These are phyloP conservation scores for Callimorpha dominula DNA, from an alignment of 2,888 invertebrate species.

Conservation along the genomic window DNA sequence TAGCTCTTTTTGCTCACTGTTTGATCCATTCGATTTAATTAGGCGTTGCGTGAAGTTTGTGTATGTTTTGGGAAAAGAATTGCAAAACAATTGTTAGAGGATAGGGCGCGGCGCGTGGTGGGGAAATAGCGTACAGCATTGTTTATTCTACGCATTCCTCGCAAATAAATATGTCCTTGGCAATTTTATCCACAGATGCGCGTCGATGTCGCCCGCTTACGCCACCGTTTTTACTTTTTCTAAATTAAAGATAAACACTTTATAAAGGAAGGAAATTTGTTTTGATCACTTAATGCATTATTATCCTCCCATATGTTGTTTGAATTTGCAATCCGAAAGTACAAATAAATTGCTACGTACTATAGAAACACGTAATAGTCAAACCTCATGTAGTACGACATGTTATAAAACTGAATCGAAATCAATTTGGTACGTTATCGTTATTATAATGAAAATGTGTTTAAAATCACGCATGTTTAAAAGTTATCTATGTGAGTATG, in stretches of 20 bases:
- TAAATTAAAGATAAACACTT: constrained; percentile 59
- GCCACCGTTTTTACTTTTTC: constrained; percentile 62
- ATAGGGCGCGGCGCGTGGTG: constrained; percentile 68
- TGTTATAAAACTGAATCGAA: constrained; percentile 34
- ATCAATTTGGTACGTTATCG: constrained; percentile 48
- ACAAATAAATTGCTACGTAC: constrained; percentile 2
- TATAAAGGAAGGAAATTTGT: too few relatives aligned
- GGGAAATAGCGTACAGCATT: constrained; percentile 74
- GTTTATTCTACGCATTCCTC: constrained; percentile 83
- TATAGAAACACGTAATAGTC: not conserved
- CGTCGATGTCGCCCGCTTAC: constrained; percentile 57
- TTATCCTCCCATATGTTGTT: not conserved
- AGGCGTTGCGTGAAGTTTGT: constrained; percentile 19
- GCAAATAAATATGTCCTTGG: constrained; percentile 85
- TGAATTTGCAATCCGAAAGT: constrained; percentile 34
- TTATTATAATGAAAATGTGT: constrained; percentile 63
- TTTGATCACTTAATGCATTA: too few relatives aligned
- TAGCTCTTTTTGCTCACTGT: constrained; percentile 55
- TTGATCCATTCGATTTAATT: constrained; percentile 35
- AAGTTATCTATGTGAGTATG: constrained; percentile 76
- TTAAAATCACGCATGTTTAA: constrained; percentile 74
- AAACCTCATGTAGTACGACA: constrained; percentile 8
- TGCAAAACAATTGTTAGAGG: constrained; percentile 43
- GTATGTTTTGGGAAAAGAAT: constrained; percentile 37
- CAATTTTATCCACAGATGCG: constrained; percentile 74